These are phyloP conservation scores for Leptinotarsa lineolata DNA, from an alignment of 1,140 invertebrate genomes.

Conservation along the genomic window DNA sequence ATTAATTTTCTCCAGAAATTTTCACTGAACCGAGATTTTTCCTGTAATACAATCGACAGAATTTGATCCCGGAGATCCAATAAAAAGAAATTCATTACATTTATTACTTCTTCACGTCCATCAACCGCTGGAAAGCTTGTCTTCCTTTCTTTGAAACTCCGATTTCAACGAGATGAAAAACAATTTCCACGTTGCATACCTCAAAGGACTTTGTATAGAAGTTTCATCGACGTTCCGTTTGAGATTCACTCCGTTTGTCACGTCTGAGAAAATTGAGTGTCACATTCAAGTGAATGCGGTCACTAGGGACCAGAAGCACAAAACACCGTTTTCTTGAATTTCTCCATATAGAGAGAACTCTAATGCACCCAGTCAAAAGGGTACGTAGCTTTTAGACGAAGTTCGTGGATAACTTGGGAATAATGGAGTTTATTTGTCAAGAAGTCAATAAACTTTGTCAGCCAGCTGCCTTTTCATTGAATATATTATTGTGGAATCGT, in stretches of 20 bases:
- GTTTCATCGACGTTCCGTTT: constrained; percentile 18
- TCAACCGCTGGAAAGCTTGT: background rate
- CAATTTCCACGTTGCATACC: background rate
- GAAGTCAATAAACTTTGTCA: too few relatives aligned
- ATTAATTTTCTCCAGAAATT: too few relatives aligned
- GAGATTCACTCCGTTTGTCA: constrained; percentile 18
- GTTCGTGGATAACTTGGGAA: too few relatives aligned
- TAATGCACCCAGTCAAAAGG: background rate
- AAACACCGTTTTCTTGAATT: background rate
- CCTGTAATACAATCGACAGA: background rate
- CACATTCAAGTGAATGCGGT: constrained; percentile 16
- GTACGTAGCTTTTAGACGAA: background rate
- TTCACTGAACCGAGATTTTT: too few relatives aligned
- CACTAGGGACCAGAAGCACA: constrained; percentile 10
- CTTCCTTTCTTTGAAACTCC: background rate
- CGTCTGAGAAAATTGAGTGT: constrained; percentile 11
- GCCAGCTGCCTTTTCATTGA: too few relatives aligned
- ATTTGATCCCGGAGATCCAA: background rate
- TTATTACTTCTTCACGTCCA: background rate
- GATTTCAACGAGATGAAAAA: background rate
- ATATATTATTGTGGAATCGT: too few relatives aligned
- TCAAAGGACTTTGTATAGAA: background rate
- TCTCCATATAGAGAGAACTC: background rate
- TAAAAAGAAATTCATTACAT: constrained; percentile 2
- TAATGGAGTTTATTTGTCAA: too few relatives aligned